Conservation (phyloP, 2,797 vertebrate genomes). For the Sarcoramphus papa region DNA sequence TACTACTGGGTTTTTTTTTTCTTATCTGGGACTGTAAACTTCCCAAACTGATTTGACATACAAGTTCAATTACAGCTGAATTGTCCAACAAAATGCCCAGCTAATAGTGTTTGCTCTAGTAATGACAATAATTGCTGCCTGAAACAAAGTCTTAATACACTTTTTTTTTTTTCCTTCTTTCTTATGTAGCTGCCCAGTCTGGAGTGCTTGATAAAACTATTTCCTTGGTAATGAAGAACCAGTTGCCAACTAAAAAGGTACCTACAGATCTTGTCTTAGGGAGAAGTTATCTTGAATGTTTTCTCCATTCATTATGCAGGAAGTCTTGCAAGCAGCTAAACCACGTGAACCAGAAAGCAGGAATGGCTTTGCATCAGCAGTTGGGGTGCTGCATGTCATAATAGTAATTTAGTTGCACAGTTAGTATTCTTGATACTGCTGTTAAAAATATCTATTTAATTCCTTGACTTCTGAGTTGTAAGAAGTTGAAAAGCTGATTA, state of each 20-base stretch:
- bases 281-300: neutral
- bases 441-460: neutral
- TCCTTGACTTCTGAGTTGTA: neutral
- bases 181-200: slow-evolving; percentile 86
- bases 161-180: neutral
- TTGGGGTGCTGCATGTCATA: neutral
- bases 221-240: slow-evolving; percentile 84
- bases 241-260: slow-evolving; percentile 84
- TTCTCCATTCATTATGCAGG: neutral
- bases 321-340: neutral
- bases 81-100: neutral
- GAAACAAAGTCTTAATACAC: neutral
- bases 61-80: neutral
- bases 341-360: neutral
- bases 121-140: neutral
- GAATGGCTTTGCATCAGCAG: neutral
- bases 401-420: neutral
- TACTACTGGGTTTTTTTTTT: too few relatives aligned
- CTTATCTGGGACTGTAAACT: neutral
- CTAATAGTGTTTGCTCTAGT: neutral
- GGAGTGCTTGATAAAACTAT: slow-evolving; percentile 87
- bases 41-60: neutral
- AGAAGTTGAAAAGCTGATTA: neutral
- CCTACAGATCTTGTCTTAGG: neutral
- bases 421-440: neutral